Base-by-base conservation (phyloP, 2,888 invertebrate genomes). In the Lordiphosa fenestrarum region DNA sequence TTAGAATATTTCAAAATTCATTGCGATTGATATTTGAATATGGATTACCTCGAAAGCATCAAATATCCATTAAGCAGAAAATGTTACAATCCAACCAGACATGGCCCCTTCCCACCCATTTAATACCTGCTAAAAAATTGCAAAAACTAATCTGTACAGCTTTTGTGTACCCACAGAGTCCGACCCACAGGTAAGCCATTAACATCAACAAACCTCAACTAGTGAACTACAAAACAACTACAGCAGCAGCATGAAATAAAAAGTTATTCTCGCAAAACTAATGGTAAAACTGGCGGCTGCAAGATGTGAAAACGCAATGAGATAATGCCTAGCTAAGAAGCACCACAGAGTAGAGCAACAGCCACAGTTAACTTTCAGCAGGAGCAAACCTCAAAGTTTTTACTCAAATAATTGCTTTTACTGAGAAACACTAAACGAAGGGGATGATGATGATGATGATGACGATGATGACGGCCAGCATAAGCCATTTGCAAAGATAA, bases 391-490 rank as follows among this genome's bases (percentile, higher is more conserved):
- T 53, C 52, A 57, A 73, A 78, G 67, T 73, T 78, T 82, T 60
- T 51, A 52, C 61, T 57, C 64, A 73, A 78, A 82, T 78, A 82
- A 78, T 82, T 82, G 69, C 78, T 71, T 73, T 61, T 58, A 58
- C 59, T 41, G 38, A 9, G 30, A 30, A 30, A 53, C 63, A 48
- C 71, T 64, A 78, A 72, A 62, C 69, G 60, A 52, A 25, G 44
- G 46, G 30, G 38, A 21, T 51, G 37, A 41, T 15, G 23, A 37
- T 15, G 10, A 12, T 38, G 30, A 35, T 35, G 36, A 15, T 15
- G 15, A 15, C n/a, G n/a, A n/a, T 15, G 15, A 15, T 15, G 15
- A 21, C 21, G 3, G 38, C 10, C 66, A 61, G 65, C 58, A 59
- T 66, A 69, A 70, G 60, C 69, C 63, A 60, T 62, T 66, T 52